Evolutionary conservation across 1,140 invertebrate species (phyloP).

Genomic region (Trypoxylus dichotomus): DNA sequence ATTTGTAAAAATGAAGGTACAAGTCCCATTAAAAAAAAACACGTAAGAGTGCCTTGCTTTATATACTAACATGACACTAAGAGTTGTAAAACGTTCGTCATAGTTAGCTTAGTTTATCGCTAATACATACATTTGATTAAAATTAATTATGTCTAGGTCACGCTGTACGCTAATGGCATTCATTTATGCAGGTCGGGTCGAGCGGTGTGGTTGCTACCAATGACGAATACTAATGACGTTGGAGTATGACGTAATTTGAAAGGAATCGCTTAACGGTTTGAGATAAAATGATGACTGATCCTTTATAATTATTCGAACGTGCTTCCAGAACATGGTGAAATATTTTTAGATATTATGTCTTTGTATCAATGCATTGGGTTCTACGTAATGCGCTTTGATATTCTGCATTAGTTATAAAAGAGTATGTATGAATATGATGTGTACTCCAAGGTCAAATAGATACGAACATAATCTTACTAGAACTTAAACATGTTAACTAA

Average conservation of each 20-base stretch:
- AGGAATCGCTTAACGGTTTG: neutral
- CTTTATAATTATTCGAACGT: neutral
- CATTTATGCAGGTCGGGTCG: neutral
- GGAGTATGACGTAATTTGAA: neutral
- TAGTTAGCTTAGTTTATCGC: no score
- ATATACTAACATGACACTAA: no score
- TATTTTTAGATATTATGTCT: neutral
- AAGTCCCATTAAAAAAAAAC: no score
- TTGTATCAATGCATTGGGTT: neutral
- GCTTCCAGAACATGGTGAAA: neutral
- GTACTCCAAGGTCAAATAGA: neutral
- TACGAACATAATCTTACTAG: no score
- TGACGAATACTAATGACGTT: conserved; percentile 4
- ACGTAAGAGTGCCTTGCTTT: no score
- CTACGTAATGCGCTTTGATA: neutral
- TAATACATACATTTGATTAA: neutral
- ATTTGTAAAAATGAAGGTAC: no score
- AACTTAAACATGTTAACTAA: no score
- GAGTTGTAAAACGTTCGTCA: no score
- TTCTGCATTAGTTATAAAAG: no score
- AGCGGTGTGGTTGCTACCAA: neutral
- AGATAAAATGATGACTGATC: neutral
- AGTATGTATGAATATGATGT: no score
- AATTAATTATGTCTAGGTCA: conserved; percentile 12
- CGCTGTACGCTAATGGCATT: neutral